Conservation (phyloP, 1,140 invertebrate species). For the Microplitis demolitor region DNA sequence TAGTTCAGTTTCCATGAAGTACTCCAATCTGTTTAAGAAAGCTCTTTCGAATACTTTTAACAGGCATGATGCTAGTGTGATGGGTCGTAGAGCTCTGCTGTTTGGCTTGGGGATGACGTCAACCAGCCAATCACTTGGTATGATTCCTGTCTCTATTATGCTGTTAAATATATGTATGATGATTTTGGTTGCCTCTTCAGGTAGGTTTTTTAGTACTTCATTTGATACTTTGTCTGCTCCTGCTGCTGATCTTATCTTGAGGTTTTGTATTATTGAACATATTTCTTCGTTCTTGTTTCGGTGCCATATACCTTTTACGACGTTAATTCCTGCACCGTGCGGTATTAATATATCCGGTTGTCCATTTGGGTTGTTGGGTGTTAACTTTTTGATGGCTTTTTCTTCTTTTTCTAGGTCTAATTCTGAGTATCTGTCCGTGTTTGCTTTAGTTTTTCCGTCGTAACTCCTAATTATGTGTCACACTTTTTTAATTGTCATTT, state of each 20-base stretch:
- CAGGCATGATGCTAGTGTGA: slow-evolving; percentile 25
- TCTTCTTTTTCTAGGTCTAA: not conserved
- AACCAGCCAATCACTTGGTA: slow-evolving; percentile 23
- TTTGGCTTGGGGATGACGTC: slow-evolving; percentile 26
- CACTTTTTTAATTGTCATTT: not conserved
- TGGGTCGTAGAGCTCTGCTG: slow-evolving; percentile 23
- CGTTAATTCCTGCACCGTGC: not conserved
- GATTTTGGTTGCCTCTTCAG: not conserved
- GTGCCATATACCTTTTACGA: not conserved
- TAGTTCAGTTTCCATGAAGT: slow-evolving; percentile 22
- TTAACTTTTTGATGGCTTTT: not conserved
- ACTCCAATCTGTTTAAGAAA: slow-evolving; percentile 28
- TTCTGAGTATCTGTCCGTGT: not conserved
- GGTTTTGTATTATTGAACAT: not conserved
- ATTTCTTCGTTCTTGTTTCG: slow-evolving; percentile 4
- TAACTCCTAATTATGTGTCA: slow-evolving; percentile 10
- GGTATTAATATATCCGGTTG: not conserved
- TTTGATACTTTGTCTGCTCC: slow-evolving; percentile 31
- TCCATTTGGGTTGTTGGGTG: not conserved
- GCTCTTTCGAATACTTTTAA: slow-evolving; percentile 33
- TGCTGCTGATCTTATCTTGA: slow-evolving; percentile 20
- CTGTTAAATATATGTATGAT: slow-evolving; percentile 27
- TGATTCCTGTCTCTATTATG: slow-evolving; percentile 12
- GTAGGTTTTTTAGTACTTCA: slow-evolving; percentile 20
- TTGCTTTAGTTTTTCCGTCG: not conserved